Percentiles rank a stretch among this genome's conserved stretches.
These are phyloP conservation scores for Pachliopta kotzebuea DNA, from an alignment of 2,888 invertebrate species.

Conservation along the genomic window DNA sequence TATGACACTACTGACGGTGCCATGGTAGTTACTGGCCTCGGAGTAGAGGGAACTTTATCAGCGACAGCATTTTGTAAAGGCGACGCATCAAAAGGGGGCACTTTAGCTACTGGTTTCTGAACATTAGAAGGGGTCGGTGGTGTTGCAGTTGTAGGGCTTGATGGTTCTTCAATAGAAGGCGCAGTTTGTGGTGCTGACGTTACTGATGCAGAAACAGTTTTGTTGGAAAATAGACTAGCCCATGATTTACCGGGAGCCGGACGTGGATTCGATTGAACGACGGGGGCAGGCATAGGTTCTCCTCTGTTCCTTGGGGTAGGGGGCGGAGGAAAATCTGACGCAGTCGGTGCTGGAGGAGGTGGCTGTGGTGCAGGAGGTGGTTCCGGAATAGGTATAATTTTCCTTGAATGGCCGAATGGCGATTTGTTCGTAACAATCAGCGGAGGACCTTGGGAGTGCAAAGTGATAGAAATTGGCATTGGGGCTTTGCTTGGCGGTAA, in stretches of 20 bases:
- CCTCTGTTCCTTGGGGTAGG: conserved; percentile 69
- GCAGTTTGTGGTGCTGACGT: conserved; percentile 40
- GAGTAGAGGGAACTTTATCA: conserved; percentile 52
- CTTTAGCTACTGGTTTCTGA: conserved; percentile 82
- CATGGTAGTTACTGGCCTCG: conserved; percentile 36
- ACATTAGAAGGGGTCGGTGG: conserved; percentile 53
- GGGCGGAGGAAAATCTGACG: conserved; percentile 76
- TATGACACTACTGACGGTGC: conserved; percentile 49
- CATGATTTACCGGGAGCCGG: conserved; percentile 80
- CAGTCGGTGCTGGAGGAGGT: conserved; percentile 70
- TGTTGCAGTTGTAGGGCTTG: conserved; percentile 50
- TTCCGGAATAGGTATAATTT: conserved; percentile 52
- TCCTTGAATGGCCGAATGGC: conserved; percentile 70
- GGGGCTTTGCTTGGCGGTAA: conserved; percentile 70
- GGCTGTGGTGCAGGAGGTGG: conserved; percentile 63
- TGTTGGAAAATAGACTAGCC: conserved; percentile 83
- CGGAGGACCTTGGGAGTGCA: conserved; percentile 64
- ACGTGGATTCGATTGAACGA: conserved; percentile 57
- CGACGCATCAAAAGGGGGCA: conserved; percentile 80
- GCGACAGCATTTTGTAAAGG: conserved; percentile 52
- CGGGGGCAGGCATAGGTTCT: conserved; percentile 56
- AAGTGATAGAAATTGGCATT: conserved; percentile 76
- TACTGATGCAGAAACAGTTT: conserved; percentile 39
- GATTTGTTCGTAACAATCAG: conserved; percentile 75
- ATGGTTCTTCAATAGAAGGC: conserved; percentile 52